Conservation (phyloP, 2,797 vertebrate species). For the Danio choprae region DNA sequence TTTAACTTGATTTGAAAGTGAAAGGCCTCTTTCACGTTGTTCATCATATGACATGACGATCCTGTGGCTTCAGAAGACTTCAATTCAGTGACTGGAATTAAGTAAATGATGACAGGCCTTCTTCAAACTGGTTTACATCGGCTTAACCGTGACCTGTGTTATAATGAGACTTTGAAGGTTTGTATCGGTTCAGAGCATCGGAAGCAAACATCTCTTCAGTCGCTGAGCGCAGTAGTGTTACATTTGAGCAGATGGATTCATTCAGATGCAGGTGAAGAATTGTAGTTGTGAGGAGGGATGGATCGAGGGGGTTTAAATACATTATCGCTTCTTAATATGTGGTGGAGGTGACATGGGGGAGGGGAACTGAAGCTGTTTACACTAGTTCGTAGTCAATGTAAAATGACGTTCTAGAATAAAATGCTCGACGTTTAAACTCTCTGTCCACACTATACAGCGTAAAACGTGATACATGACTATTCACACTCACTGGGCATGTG, state of each 20-base stretch:
- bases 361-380: not conserved
- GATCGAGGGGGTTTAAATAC: constrained; percentile 50
- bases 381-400: too few species aligned
- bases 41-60: not conserved
- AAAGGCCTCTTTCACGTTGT: not conserved
- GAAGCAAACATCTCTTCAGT: not conserved
- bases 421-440: too few species aligned
- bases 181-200: not conserved
- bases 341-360: constrained; percentile 43
- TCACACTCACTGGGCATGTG: too few species aligned
- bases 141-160: not conserved
- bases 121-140: not conserved
- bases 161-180: not conserved
- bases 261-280: constrained; percentile 57
- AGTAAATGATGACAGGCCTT: not conserved
- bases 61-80: not conserved
- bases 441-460: too few species aligned
- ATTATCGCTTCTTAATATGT: constrained; percentile 52
- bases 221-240: constrained; percentile 38
- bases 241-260: constrained; percentile 52
- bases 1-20: not conserved
- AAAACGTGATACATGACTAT: too few species aligned
- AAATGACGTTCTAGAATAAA: too few species aligned
- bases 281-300: constrained; percentile 44
- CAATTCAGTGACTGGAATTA: not conserved